These are phyloP conservation scores for Beroe forskalii DNA, from an alignment of 37 sponge, comb jelly and placozoan species.

Conservation along the genomic window DNA sequence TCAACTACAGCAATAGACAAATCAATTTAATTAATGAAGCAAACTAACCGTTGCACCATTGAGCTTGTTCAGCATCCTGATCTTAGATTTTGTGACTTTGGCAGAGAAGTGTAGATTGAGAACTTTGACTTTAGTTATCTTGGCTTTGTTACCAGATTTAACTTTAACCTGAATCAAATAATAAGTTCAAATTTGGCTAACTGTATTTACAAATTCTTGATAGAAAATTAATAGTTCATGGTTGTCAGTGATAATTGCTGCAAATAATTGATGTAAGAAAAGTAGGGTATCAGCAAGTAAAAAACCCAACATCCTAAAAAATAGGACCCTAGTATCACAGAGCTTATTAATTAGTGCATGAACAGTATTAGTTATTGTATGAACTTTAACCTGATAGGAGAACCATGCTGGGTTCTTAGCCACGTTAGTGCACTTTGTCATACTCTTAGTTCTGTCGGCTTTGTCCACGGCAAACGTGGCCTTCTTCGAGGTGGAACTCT, in stretches of 20 bases:
- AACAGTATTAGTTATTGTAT: too few relatives aligned
- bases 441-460: background rate
- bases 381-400: background rate
- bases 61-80: background rate
- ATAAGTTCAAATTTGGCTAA: too few relatives aligned
- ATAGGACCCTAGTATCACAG: too few relatives aligned
- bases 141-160: background rate
- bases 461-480: background rate
- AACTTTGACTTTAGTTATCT: background rate
- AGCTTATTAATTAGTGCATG: too few relatives aligned
- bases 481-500: background rate
- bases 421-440: background rate
- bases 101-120: background rate
- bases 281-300: too few relatives aligned
- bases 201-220: too few relatives aligned
- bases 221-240: too few relatives aligned
- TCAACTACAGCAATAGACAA: too few relatives aligned
- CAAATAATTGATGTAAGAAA: too few relatives aligned
- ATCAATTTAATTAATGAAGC: too few relatives aligned
- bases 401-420: background rate
- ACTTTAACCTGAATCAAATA: background rate
- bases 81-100: background rate
- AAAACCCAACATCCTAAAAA: too few relatives aligned
- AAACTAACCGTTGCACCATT: background rate
- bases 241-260: too few relatives aligned